Evolutionary conservation across 2,113 vertebrate species (phyloP).

Genomic region (Osmerus eperlanus): DNA sequence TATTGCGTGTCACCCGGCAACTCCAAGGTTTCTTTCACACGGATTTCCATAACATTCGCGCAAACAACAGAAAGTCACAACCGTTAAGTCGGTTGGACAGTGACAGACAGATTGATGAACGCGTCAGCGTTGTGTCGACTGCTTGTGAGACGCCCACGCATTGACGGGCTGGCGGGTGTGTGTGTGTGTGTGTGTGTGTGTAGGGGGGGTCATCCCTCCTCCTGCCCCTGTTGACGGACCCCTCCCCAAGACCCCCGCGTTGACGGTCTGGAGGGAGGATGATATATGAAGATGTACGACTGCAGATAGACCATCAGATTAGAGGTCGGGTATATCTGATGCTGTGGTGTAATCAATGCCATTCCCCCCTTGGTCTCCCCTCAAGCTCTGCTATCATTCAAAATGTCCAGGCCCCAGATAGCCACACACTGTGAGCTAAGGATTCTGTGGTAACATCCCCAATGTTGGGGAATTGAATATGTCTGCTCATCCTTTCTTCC

Average conservation of each 20-base stretch:
- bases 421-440: slow-evolving; percentile 15
- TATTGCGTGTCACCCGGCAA: slow-evolving; percentile 3
- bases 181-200: background rate
- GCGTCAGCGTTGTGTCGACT: slow-evolving; percentile 47
- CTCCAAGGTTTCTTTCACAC: slow-evolving; percentile 9
- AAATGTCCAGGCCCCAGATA: slow-evolving; percentile 20
- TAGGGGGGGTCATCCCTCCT: slow-evolving; percentile 24
- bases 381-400: slow-evolving; percentile 33
- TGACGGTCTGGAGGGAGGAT: slow-evolving; percentile 61
- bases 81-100: slow-evolving; percentile 21
- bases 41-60: slow-evolving; percentile 6
- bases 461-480: slow-evolving; percentile 6
- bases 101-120: slow-evolving; percentile 59
- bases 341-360: slow-evolving; percentile 69
- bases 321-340: slow-evolving; percentile 67
- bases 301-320: slow-evolving; percentile 72
- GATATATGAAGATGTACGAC: slow-evolving; percentile 77
- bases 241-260: slow-evolving; percentile 46
- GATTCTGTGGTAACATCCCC: slow-evolving; percentile 11
- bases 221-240: slow-evolving; percentile 35
- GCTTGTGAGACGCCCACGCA: slow-evolving; percentile 41
- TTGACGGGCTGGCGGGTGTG: background rate
- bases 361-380: slow-evolving; percentile 30
- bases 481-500: background rate
- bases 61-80: slow-evolving; percentile 32